Evolutionary conservation across 2,888 invertebrate genomes (phyloP).

Genomic region (Napeogenes inachia): DNA sequence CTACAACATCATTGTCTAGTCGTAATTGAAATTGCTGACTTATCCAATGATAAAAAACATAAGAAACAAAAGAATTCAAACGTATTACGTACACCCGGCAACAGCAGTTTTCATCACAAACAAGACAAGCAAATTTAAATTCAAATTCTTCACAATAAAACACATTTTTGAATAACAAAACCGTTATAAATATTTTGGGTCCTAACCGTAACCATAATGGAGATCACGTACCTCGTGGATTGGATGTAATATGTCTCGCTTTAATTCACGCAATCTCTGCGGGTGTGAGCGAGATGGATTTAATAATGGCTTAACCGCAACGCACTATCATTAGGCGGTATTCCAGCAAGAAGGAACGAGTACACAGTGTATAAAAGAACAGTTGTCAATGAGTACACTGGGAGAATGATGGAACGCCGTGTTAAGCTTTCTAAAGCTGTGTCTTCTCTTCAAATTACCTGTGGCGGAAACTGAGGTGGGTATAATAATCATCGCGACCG

Average conservation of each 20-base stretch:
- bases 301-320: constrained; percentile 72
- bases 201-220: constrained; percentile 58
- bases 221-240: constrained; percentile 69
- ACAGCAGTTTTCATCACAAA: constrained; percentile 8
- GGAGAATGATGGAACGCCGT: constrained; percentile 24
- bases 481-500: constrained; percentile 56
- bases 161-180: constrained; percentile 26
- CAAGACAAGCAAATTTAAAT: constrained; percentile 18
- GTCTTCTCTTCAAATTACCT: constrained; percentile 19
- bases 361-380: constrained; percentile 32
- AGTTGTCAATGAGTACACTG: constrained; percentile 31
- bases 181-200: constrained; percentile 26
- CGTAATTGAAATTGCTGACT: constrained; percentile 42
- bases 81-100: constrained; percentile 45
- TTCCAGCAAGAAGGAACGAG: constrained; percentile 51
- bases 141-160: constrained; percentile 22
- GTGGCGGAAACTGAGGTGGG: constrained; percentile 56
- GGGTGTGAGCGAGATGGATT: constrained; percentile 62
- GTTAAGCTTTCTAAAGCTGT: constrained; percentile 11
- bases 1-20: constrained; percentile 30
- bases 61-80: constrained; percentile 64
- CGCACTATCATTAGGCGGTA: constrained; percentile 66
- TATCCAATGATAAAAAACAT: constrained; percentile 59
- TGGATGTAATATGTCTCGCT: constrained; percentile 58
- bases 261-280: constrained; percentile 49